Evolutionary conservation across 2,113 vertebrate species (phyloP), one percentile per base, ranked within the genome.

Genomic region (Calypte anna): DNA sequence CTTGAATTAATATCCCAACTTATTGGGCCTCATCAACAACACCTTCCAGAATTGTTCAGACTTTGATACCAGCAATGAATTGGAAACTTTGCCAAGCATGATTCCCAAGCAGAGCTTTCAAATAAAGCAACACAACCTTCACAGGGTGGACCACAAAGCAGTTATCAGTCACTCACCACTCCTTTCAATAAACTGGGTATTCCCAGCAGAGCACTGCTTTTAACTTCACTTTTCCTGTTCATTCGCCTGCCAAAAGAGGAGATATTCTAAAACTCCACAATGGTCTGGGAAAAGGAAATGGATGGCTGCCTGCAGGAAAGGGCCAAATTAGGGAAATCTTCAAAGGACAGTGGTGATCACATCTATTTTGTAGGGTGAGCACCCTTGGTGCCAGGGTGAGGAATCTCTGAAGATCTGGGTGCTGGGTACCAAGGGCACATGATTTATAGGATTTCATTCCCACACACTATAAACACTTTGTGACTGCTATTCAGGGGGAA

Each of bases 201-300:
- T 95, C 91, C 87, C 81, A 79, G 33, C 5, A 67, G 55, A 92
- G 14, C 17, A 63, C 46, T 75, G 21, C 83, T 95, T 95, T 93
- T 84, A 91, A 73, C 77, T 90, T 90, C 46, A 50, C 10, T 91
- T 80, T 97, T 96, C 83, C 91, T 92, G 64, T 72, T 91, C 64
- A 38, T 16, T 63, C 4, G 62, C 17, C 48, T 85, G 64, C 50
- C 78, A 76, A 58, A 69, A 51, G 38, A 78, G 30, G 33, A 89
- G 14, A 48, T 92, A 84, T 95, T 90, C 83, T 91, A 82, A 80
- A 77, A 10, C 46, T 80, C 19, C 70, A 73, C 27, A 83, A 59
- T 2, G 4, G 20, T 63, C 24, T 81, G 67, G 57, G 75, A 89
- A 94, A 86, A 94, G 77, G 88, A 96, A 95, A 44, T 8, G 7